Base-by-base conservation (phyloP, 2,113 vertebrate species). In the Atractosteus spatula region DNA sequence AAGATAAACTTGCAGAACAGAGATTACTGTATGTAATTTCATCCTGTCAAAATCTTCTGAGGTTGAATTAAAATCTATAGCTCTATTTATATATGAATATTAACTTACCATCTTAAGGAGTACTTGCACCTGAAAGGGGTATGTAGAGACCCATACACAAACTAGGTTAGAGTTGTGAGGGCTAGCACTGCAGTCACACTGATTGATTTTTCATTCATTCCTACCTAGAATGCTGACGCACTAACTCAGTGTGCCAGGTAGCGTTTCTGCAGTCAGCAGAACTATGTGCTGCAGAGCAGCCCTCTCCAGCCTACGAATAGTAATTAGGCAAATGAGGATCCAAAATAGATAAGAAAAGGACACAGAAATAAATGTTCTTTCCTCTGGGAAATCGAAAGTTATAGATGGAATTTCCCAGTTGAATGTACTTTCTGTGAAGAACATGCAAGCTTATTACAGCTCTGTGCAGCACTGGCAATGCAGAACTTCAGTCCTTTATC, bases 201-300 rank as follows among this genome's bases (percentile, higher is more conserved):
- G 86, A 92, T 91, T 90, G 94, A 92, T 91, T 94, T 91, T 90
- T 92, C 90, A 94, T 93, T 94, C 89, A 94, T 90, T 88, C 84
- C 80, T 86, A 83, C 82, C 85, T 77, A 78, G 86, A 91, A 85
- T 91, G 94, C 93, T 96, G 94, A 95, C 54, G 84, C 90, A 89
- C 85, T 80, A 71, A 81, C 73, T 79, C 66, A 55, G 77, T 55
- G 74, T 86, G 85, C 87, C 90, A 93, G 89, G 90, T 90, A 91
- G 87, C 80, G 83, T 90, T 92, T 85, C 93, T 91, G 92, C 92
- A 94, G 91, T 90, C 85, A 92, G 89, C 89, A 88, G 77, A 88
- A 89, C 83, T 77, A 68, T 41, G 63, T 3, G 78, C 91, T 92
- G 93, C 92, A 88, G 90, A 88, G 81, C 77, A 75, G 14, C 42